Evolutionary conservation across 2,888 invertebrate genomes (phyloP).

Genomic region (Gasteruption jaculator): DNA sequence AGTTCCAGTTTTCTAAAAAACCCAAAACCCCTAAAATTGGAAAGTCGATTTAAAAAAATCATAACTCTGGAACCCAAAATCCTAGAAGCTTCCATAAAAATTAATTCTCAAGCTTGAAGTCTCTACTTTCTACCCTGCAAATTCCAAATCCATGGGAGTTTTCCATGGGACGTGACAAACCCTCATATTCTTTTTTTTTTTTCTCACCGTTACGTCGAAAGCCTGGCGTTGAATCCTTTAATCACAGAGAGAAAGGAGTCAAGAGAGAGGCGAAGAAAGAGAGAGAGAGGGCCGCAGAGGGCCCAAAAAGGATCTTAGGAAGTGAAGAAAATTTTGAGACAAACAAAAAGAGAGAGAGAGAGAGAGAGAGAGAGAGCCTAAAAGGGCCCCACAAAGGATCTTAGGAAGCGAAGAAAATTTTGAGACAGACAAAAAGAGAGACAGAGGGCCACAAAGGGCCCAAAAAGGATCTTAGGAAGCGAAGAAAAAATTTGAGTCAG

Average conservation of each 20-base stretch:
- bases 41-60: no score
- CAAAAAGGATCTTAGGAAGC: not conserved
- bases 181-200: constrained; percentile 14
- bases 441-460: constrained; percentile 14
- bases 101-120: no score
- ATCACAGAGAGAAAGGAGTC: constrained; percentile 1
- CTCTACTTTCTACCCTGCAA: no score
- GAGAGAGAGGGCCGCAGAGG: constrained; percentile 17
- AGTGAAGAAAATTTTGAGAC: constrained; percentile 25
- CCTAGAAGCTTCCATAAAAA: no score
- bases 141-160: no score
- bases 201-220: constrained; percentile 4
- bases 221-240: constrained; percentile 10
- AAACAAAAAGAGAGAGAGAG: constrained; percentile 45
- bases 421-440: constrained; percentile 19
- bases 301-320: constrained; percentile 20
- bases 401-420: constrained; percentile 8
- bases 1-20: no score
- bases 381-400: constrained; percentile 2
- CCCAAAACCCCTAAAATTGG: no score
- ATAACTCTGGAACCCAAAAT: no score
- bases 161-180: no score
- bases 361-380: constrained; percentile 19
- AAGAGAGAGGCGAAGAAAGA: constrained; percentile 8
- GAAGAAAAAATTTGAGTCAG: not conserved